These are phyloP conservation scores for Reinhardtius hippoglossoides DNA, from an alignment of 2,113 vertebrate species.

Conservation along the genomic window DNA sequence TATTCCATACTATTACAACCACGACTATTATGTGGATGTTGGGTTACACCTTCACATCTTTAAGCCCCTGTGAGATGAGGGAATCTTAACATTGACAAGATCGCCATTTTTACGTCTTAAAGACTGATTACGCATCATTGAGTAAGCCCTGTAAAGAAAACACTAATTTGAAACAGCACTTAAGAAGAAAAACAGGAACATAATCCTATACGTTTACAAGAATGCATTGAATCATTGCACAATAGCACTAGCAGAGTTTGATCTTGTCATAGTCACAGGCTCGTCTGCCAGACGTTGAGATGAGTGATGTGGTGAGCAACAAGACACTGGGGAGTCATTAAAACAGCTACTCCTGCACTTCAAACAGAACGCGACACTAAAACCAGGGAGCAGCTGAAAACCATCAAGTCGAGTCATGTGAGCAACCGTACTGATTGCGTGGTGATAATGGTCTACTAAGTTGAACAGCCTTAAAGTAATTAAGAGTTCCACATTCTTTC, in stretches of 20 bases:
- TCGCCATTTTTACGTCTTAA: slow-evolving; percentile 5
- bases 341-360: neutral
- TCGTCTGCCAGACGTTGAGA: neutral
- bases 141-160: neutral
- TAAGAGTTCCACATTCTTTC: slow-evolving; percentile 4
- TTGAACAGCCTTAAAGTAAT: neutral
- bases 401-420: slow-evolving; percentile 32
- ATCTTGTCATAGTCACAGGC: neutral
- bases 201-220: slow-evolving; percentile 25
- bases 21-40: neutral
- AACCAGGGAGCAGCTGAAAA: slow-evolving; percentile 9
- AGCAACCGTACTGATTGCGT: neutral
- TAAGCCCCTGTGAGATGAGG: neutral
- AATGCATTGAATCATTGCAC: slow-evolving; percentile 20
- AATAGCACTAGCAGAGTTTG: slow-evolving; percentile 8
- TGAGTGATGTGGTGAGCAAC: neutral
- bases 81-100: slow-evolving; percentile 8
- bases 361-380: neutral
- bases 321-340: slow-evolving; percentile 7
- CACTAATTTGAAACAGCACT: neutral
- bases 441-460: neutral
- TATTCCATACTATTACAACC: slow-evolving; percentile 2
- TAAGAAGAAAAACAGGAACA: neutral
- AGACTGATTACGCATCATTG: neutral
- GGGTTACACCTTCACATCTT: neutral